Evolutionary conservation across 1,140 invertebrate species (phyloP).

Genomic region (Megathymus violae): DNA sequence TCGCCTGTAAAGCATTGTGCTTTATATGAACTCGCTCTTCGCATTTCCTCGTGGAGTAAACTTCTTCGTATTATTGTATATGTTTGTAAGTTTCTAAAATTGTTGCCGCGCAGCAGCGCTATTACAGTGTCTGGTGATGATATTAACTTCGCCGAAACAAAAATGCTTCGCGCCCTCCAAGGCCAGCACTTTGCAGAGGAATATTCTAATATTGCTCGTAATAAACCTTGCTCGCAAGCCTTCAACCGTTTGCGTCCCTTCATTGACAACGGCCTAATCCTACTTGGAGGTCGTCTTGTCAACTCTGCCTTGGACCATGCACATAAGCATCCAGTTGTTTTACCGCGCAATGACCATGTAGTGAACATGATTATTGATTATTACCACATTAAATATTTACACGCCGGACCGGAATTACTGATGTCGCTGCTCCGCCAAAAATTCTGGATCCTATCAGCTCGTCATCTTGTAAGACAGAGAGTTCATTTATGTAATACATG

Average conservation of each 20-base stretch:
- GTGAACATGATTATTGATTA: slow-evolving; percentile 46
- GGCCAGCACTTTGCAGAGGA: slow-evolving; percentile 21
- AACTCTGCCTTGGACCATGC: slow-evolving; percentile 41
- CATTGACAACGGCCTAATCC: slow-evolving; percentile 53
- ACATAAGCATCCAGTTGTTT: slow-evolving; percentile 36
- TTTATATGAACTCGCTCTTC: slow-evolving; percentile 20
- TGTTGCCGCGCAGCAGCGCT: slow-evolving; percentile 13
- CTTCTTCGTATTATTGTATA: slow-evolving; percentile 10
- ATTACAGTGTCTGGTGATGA: slow-evolving; percentile 15
- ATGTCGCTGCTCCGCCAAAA: slow-evolving; percentile 40
- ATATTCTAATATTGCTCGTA: slow-evolving; percentile 18
- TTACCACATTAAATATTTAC: slow-evolving; percentile 34
- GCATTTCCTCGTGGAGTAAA: slow-evolving; percentile 21
- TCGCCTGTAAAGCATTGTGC: slow-evolving; percentile 14
- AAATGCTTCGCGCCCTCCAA: slow-evolving; percentile 16
- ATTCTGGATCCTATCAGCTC: slow-evolving; percentile 35
- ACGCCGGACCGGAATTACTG: slow-evolving; percentile 24
- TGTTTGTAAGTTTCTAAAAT: not conserved
- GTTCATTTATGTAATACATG: slow-evolving; percentile 14
- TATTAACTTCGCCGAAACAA: slow-evolving; percentile 14
- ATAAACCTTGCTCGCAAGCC: slow-evolving; percentile 11
- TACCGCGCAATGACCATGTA: slow-evolving; percentile 28
- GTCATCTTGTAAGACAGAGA: slow-evolving; percentile 21
- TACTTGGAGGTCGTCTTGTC: slow-evolving; percentile 62
- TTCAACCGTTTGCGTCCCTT: slow-evolving; percentile 45